Evolutionary conservation across 2,797 vertebrate species (phyloP), one percentile per base, ranked within the genome.

Genomic region (Allobates femoralis): DNA sequence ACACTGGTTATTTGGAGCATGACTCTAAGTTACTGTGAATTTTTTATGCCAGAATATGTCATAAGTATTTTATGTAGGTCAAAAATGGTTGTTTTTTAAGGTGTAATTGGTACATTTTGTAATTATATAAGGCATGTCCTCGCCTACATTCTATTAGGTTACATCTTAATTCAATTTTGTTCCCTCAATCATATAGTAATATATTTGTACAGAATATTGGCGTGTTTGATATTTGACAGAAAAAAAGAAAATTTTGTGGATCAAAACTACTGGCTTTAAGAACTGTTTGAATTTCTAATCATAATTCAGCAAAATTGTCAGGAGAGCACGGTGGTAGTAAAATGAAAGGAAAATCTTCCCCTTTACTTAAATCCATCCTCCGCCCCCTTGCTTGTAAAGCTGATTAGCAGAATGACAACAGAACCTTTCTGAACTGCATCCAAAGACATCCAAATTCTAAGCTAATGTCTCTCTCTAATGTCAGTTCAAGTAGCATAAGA

Each of bases 351-450:
- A 75, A 84, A 81, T n/a, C 8, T 30, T 67, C 55, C 37, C 18
- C 30, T 37, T 77, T 58, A 75, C 77, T 56, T 84, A 76, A 74
- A 77, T 55, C 77, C 56, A 58, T 34, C 77, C 66, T 64, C 82
- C 83, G 11, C 78, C 78, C 58, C 67, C 77, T 73, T 88, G 64
- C 76, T 87, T 79, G n/a, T 81, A 88, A 85, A 88, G 83, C 86
- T 75, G 69, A 88, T 88, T 88, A 88, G 69, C 50, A 69, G 69
- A 83, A 88, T 85, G 73, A 67, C 85, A 88, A 76, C 77, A 81
- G 71, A 84, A 73, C 79, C 76, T 81, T 88, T 84, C 46, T 84
- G 78, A 81, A 77, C 60, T 81, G 19, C 60, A 69, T 88, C 78
- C 86, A 88, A 76, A 60, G 41, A 23, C 21, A 55, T 77, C 78